Evolutionary conservation across 92 coral and sea anemone genomes (phyloP).

Genomic region (Diadumene lineata): DNA sequence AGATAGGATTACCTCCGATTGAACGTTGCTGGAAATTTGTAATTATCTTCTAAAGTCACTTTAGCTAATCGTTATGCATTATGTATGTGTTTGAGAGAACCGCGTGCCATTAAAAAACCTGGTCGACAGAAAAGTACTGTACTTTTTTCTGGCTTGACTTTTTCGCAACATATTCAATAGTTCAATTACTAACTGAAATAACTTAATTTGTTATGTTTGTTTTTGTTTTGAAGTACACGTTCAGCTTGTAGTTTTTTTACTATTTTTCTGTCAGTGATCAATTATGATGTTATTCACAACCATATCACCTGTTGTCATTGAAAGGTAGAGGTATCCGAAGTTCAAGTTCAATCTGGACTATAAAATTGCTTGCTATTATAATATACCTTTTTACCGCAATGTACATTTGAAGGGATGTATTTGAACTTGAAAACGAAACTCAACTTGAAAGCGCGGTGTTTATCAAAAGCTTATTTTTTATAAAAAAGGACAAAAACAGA

Average conservation of each 20-base stretch:
- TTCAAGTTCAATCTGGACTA: conserved; percentile 7
- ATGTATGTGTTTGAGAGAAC: not conserved
- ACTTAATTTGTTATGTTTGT: not conserved
- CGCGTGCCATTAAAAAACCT: not conserved
- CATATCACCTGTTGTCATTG: not conserved
- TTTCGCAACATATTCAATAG: not conserved
- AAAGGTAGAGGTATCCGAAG: not conserved
- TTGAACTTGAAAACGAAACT: not conserved
- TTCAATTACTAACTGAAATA: not conserved
- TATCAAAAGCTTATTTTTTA: not conserved
- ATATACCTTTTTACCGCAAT: not conserved
- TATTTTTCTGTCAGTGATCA: not conserved
- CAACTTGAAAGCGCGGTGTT: not conserved
- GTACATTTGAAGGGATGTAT: not conserved
- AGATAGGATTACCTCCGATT: not conserved
- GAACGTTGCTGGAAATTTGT: conserved; percentile 11
- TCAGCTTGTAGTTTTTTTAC: not conserved
- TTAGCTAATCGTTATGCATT: not conserved
- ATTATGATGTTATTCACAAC: too few species aligned
- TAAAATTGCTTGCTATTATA: not conserved
- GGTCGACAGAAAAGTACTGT: not conserved
- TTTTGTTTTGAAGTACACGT: not conserved
- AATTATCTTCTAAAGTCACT: conserved; percentile 1
- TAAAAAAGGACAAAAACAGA: not conserved
- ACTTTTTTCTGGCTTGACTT: not conserved